These are phyloP conservation scores for Mesembrinibis cayennensis DNA, from an alignment of 2,113 vertebrate species.

Conservation along the genomic window DNA sequence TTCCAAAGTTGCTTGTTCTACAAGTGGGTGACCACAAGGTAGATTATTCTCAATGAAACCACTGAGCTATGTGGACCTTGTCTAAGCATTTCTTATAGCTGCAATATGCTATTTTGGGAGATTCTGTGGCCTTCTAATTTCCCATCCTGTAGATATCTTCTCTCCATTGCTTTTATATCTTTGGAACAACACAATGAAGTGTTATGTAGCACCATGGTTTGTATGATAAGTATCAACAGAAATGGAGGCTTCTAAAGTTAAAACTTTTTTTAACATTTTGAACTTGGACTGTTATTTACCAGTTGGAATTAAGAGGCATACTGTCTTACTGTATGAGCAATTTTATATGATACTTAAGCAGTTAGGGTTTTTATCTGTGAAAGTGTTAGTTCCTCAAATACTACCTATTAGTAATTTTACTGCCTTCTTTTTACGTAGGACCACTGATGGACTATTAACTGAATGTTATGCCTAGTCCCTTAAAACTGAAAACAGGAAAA, in stretches of 20 bases:
- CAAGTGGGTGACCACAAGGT: neutral
- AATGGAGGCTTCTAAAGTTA: neutral
- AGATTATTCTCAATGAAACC: neutral
- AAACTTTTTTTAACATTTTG: neutral
- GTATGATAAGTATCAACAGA: neutral
- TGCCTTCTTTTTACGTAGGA: neutral
- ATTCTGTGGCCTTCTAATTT: neutral
- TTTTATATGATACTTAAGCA: neutral
- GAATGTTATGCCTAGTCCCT: neutral
- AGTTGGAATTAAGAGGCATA: neutral
- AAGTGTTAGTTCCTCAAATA: neutral
- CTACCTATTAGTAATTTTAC: neutral
- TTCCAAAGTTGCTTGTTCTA: neutral
- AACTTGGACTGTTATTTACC: neutral
- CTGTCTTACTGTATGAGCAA: neutral
- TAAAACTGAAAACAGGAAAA: neutral
- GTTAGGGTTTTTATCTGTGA: neutral
- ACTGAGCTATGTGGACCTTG: neutral
- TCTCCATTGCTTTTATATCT: neutral
- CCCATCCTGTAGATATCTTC: neutral
- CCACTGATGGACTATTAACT: neutral
- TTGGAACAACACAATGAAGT: neutral
- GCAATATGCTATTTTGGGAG: neutral
- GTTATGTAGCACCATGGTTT: neutral
- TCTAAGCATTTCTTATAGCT: neutral